phyloP scores from a whole-genome alignment of 2,797 vertebrate species.

The Hybognathus amarus region DNA sequence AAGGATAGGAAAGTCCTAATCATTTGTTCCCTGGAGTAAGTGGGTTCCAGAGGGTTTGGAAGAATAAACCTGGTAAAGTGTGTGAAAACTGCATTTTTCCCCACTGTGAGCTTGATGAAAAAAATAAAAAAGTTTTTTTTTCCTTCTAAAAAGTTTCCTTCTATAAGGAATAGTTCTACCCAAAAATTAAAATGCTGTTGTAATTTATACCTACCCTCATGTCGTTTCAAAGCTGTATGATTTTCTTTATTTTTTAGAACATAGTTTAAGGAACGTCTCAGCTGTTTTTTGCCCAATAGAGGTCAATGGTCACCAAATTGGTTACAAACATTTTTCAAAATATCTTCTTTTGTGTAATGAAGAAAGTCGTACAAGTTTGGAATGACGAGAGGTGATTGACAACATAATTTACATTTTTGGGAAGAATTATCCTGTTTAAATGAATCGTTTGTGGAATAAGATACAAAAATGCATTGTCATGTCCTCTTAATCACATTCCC shows the following conservation, averaged over 20 bases:
- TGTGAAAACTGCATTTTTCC: constrained; percentile 19
- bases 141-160: neutral
- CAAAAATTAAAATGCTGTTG: neutral
- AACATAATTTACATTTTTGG: neutral
- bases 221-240: neutral
- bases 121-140: neutral
- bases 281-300: neutral
- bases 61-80: constrained; percentile 50
- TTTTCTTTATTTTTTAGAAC: neutral
- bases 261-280: neutral
- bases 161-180: neutral
- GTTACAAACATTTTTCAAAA: neutral
- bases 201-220: neutral
- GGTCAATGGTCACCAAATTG: neutral
- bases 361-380: neutral
- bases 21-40: constrained; percentile 49
- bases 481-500: neutral
- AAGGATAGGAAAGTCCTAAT: constrained; percentile 48
- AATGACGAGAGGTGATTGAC: neutral
- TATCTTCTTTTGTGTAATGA: neutral
- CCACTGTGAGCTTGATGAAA: neutral
- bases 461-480: neutral
- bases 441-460: neutral
- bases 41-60: constrained; percentile 38
- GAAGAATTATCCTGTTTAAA: neutral